phyloP scores from a whole-genome alignment of 2,113 vertebrate species.

The Sula dactylatra region DNA sequence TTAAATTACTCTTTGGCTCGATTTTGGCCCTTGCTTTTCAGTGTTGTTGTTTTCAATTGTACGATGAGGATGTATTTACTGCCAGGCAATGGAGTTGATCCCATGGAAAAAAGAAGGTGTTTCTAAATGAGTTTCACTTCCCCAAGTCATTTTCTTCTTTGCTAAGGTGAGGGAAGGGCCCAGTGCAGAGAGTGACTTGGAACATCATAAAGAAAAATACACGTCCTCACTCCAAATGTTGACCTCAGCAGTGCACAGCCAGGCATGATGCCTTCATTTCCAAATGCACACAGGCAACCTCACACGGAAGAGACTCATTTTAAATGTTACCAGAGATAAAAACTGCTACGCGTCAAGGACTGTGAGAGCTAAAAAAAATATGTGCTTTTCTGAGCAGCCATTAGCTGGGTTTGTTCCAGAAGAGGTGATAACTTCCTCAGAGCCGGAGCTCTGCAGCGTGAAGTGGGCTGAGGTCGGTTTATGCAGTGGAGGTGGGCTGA shows the following conservation, averaged over 20 bases:
- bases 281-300: background rate
- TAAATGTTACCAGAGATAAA: background rate
- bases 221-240: background rate
- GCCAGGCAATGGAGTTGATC: background rate
- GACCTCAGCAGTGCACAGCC: background rate
- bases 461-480: background rate
- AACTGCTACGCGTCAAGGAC: background rate
- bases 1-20: background rate
- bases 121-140: background rate
- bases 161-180: background rate
- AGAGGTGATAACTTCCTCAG: background rate
- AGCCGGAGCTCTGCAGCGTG: background rate
- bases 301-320: background rate
- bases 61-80: background rate
- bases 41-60: background rate
- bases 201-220: background rate
- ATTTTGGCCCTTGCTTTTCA: background rate
- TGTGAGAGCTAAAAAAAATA: background rate
- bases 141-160: background rate
- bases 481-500: background rate
- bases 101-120: background rate
- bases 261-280: background rate
- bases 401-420: conserved; percentile 1
- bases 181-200: background rate
- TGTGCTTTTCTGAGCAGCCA: background rate